Conservation (phyloP, 2,113 vertebrate species). For the Pungitius pungitius region DNA sequence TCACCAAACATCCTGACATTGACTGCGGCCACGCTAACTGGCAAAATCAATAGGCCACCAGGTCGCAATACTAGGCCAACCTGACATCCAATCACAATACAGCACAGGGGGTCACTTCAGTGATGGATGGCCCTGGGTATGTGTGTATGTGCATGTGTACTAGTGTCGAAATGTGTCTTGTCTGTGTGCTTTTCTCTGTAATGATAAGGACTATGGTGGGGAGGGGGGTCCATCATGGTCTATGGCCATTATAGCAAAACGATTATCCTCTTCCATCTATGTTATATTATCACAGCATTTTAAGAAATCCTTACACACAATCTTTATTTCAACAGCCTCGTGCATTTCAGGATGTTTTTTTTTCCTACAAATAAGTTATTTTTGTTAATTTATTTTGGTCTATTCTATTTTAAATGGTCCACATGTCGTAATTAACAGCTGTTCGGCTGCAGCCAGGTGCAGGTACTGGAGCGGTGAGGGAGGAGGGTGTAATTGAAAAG, state of each 20-base stretch:
- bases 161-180: slow-evolving; percentile 23
- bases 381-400: slow-evolving; percentile 9
- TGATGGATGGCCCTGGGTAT: slow-evolving; percentile 68
- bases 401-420: slow-evolving; percentile 38
- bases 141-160: slow-evolving; percentile 36
- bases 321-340: slow-evolving; percentile 4
- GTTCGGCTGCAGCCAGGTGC: no score
- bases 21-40: slow-evolving; percentile 48
- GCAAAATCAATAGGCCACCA: slow-evolving; percentile 72
- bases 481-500: slow-evolving; percentile 35
- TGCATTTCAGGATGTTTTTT: neutral
- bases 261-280: slow-evolving; percentile 7
- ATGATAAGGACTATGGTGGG: slow-evolving; percentile 50
- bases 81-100: slow-evolving; percentile 66
- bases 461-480: neutral
- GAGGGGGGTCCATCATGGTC: slow-evolving; percentile 26
- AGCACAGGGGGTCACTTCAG: slow-evolving; percentile 40
- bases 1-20: slow-evolving; percentile 58
- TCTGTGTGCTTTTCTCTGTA: slow-evolving; percentile 42
- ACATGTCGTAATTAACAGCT: no score
- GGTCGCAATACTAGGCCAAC: slow-evolving; percentile 64
- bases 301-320: slow-evolving; percentile 9
- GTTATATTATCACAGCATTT: neutral
- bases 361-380: slow-evolving; percentile 2
- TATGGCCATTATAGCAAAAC: slow-evolving; percentile 42